Evolutionary conservation across 2,888 invertebrate genomes (phyloP).

Genomic region (Hetaerina titia): DNA sequence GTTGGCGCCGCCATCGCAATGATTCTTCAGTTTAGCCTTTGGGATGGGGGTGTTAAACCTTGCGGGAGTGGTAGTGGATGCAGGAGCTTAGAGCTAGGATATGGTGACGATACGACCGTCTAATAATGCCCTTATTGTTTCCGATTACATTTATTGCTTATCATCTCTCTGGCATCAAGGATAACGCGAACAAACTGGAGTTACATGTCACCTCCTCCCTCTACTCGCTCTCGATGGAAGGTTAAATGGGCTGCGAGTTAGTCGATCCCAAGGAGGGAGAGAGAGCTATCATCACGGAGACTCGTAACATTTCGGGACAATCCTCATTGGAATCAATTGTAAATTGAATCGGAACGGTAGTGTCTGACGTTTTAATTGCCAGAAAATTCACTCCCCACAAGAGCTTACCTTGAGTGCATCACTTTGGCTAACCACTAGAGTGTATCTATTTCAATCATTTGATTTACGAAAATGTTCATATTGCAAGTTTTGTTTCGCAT

Average conservation of each 20-base stretch:
- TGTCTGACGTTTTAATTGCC: background rate
- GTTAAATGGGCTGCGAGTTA: background rate
- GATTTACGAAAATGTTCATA: no score
- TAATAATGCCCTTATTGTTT: slow-evolving; percentile 32
- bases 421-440: no score
- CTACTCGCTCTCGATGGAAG: background rate
- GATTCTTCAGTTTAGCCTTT: background rate
- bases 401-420: no score
- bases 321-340: background rate
- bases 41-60: background rate
- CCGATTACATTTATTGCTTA: slow-evolving; percentile 1
- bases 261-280: background rate
- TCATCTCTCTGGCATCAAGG: background rate
- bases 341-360: background rate
- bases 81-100: background rate
- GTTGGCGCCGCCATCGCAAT: background rate
- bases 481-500: no score
- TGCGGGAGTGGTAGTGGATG: background rate
- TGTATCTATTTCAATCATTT: no score
- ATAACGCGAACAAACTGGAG: background rate
- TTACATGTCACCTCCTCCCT: background rate
- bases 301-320: background rate
- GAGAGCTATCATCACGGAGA: background rate
- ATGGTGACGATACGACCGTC: background rate
- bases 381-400: no score